A percentile compares a stretch with the other conserved stretches of the same genome.
phyloP scores from a whole-genome alignment of 2,113 vertebrate species.

The Ardeotis arabs region DNA sequence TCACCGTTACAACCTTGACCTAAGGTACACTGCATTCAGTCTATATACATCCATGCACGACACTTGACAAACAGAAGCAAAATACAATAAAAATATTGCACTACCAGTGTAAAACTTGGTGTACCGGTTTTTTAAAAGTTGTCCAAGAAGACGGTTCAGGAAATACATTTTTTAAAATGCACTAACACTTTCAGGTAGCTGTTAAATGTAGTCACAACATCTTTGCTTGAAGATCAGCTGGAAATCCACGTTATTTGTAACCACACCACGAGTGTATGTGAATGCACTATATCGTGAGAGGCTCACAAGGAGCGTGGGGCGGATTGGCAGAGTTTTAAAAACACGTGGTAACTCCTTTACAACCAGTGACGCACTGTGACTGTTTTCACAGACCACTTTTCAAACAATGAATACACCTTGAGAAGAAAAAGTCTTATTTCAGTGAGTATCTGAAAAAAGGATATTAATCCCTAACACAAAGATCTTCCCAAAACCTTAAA shows the following conservation, averaged over 20 bases:
- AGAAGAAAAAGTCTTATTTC: not conserved
- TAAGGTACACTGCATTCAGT: not conserved
- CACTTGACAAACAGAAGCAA: not conserved
- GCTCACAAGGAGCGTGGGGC: not conserved
- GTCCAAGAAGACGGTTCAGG: not conserved
- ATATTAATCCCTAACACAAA: not conserved
- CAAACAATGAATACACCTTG: not conserved
- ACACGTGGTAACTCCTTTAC: not conserved
- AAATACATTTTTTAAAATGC: not conserved
- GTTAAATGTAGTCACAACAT: not conserved
- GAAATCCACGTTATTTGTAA: not conserved
- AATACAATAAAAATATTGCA: not conserved
- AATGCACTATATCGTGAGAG: fast-evolving
- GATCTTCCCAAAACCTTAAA: not conserved
- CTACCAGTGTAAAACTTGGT: not conserved
- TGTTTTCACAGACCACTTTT: not conserved
- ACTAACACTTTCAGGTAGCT: not conserved
- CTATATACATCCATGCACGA: not conserved
- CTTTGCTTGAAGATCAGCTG: not conserved
- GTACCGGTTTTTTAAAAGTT: not conserved
- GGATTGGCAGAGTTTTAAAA: not conserved
- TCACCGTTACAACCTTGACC: not conserved
- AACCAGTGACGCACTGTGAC: fast-evolving
- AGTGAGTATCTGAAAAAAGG: not conserved
- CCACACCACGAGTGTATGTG: fast-evolving